Evolutionary conservation across 1,140 invertebrate genomes (phyloP), one percentile per base, ranked within the genome.

Genomic region (Aphaenogaster rudis): DNA sequence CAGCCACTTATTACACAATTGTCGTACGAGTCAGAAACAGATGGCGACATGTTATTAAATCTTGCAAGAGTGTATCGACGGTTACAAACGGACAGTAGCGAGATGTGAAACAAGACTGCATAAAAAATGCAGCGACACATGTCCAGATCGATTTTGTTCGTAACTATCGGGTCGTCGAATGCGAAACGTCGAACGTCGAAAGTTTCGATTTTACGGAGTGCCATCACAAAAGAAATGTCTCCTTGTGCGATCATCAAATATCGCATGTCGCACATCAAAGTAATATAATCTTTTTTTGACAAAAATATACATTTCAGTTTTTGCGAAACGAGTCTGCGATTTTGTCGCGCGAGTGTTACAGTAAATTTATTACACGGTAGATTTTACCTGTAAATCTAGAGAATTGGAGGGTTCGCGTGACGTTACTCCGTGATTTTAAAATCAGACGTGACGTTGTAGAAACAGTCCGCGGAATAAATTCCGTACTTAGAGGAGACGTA

Each of bases 1-100:
- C 15, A 21, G 15, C 9, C n/a, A 28, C 36, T 39, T 52, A 39
- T 81, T 45, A 69, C 66, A 13, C 57, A 45, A 36, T 36, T 17
- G 13, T 8, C n/a, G 54, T 11, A 50, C 48, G 9, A 78, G 21
- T 36, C 45, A 13, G 76, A 79, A 39, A 79, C 39, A 71, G 9
- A 17, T 69, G 50, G 64, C 45, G 48, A 71, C 64, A 42, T 11
- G n/a, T 42, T 69, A 57, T 81, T 81, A 21, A 81, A 81, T 81
- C 21, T 71, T 71, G 39, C 52, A 71, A 21, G 66, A 57, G 39
- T 33, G 52, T 52, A 81, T 42, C 66, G 64, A 57, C 66, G n/a
- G 52, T 50, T 48, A 81, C 79, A 45, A 39, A 39, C 36, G 36
- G 78, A 28, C 48, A 69, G 28, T 5, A 45, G 59, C 4, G 3